phyloP scores from a whole-genome alignment of 1,140 invertebrate species.

The Sarcophaga bullata region DNA sequence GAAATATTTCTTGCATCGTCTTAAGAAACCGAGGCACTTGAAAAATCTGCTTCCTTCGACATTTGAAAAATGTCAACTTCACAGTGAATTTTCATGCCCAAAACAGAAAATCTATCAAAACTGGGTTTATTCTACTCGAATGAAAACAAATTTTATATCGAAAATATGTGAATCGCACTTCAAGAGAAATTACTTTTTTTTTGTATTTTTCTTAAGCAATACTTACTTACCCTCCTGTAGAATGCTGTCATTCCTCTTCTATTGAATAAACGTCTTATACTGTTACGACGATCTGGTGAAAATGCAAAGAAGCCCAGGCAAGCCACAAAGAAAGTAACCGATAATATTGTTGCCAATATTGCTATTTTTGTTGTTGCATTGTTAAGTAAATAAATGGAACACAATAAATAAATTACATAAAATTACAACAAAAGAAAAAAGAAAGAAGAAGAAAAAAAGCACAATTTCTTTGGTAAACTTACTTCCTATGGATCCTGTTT shows the following conservation, averaged over 20 bases:
- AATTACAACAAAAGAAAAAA: neutral
- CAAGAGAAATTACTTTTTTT: neutral
- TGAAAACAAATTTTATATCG: neutral
- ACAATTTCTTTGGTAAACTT: slow-evolving; percentile 47
- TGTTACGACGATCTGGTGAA: slow-evolving; percentile 59
- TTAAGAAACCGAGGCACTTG: too few species aligned
- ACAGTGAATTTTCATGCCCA: too few species aligned
- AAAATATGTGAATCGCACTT: neutral
- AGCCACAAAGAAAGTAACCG: slow-evolving; percentile 58
- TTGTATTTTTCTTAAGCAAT: neutral
- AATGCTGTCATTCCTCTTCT: slow-evolving; percentile 55
- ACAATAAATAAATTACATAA: slow-evolving; percentile 21
- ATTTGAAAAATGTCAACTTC: too few species aligned
- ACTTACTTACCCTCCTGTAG: slow-evolving; percentile 56
- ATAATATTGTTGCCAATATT: slow-evolving; percentile 57
- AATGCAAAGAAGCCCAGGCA: slow-evolving; percentile 60
- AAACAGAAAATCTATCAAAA: neutral
- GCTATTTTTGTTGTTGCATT: slow-evolving; percentile 45
- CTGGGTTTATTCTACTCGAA: neutral
- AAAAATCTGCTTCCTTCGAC: too few species aligned
- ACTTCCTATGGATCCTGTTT: slow-evolving; percentile 61
- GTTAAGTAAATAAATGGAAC: neutral
- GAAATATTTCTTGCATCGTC: too few species aligned
- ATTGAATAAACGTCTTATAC: slow-evolving; percentile 55
- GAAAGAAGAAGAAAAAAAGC: too few species aligned